Conservation (phyloP, 1,140 invertebrate genomes). For the Tribolium madens region DNA sequence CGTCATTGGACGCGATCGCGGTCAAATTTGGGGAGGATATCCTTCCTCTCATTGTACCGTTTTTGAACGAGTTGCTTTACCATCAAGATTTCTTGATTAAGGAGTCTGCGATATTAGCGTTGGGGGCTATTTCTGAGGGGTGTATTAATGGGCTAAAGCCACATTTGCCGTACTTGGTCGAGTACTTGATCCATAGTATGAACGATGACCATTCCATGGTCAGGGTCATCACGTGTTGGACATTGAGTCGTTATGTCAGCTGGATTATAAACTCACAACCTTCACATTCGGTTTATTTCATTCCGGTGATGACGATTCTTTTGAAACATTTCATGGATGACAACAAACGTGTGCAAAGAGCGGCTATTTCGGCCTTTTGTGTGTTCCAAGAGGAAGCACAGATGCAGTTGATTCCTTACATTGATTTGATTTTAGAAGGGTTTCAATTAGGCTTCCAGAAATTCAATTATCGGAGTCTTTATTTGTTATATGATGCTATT, state of each 20-base stretch:
- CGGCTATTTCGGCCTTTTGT: slow-evolving; percentile 98
- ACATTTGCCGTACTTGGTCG: slow-evolving; percentile 94
- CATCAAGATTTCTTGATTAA: slow-evolving; percentile 96
- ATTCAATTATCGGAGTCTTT: slow-evolving; percentile 96
- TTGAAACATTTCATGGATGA: slow-evolving; percentile 96
- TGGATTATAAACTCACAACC: slow-evolving; percentile 90
- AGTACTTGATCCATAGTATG: slow-evolving; percentile 92
- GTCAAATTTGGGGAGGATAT: slow-evolving; percentile 97
- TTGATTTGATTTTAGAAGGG: slow-evolving; percentile 95
- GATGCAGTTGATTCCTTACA: slow-evolving; percentile 95
- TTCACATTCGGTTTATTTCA: slow-evolving; percentile 92
- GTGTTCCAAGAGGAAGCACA: slow-evolving; percentile 99
- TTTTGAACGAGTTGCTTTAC: slow-evolving; percentile 95
- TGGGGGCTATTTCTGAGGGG: slow-evolving; percentile 98
- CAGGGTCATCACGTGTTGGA: slow-evolving; percentile 99
- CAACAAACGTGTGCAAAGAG: slow-evolving; percentile 99
- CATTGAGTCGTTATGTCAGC: slow-evolving; percentile 95
- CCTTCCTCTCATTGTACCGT: slow-evolving; percentile 92
- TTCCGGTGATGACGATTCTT: slow-evolving; percentile 94
- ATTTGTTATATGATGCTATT: slow-evolving; percentile 99
- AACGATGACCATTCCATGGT: slow-evolving; percentile 96
- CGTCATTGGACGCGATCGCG: slow-evolving; percentile 95
- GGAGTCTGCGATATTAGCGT: slow-evolving; percentile 85
- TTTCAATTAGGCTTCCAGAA: slow-evolving; percentile 96
- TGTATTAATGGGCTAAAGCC: slow-evolving; percentile 97